Base-by-base conservation (phyloP, 1,140 invertebrate genomes). In the Ostrea denselamellosa region DNA sequence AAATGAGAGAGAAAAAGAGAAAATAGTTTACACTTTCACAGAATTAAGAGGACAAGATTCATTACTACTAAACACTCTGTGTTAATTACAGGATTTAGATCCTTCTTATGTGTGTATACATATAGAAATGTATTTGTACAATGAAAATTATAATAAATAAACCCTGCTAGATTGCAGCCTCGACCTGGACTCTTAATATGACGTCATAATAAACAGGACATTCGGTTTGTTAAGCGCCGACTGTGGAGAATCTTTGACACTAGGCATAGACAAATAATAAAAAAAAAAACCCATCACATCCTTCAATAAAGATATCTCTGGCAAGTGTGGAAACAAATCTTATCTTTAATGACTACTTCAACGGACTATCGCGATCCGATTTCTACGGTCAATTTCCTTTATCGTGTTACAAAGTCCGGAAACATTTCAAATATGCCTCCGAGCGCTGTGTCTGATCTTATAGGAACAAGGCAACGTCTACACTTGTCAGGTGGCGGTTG, bases 371-470 rank as follows among this genome's bases (percentile, higher is more conserved):
- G 56, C 25, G 22, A 44, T 9, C 68, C 14, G 22, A 77, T 14
- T 77, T 28, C 28, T 17, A 28, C 25, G 68, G 25, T 25, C 68
- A 77, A 77, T 77, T 77, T 77, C 22, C 68, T 14, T 5, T 14
- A 25, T 77, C 68, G 14, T 14, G 68, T 77, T 77, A 34, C 68
- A 12, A 34, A 17, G 22, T 77, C 28, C 17, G 56, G 56, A 62
- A 62, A 62, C 56, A 62, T 62, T 77, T 71, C 62, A 62, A n/a
- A n/a, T 65, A 85, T 84, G 34, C 34, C 83, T 17, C 25, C 51
- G 19, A n/a, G 25, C 65, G 28, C 53, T 51, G 56, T 52, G 28
- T 65, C 34, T 85, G 28, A 19, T 68, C 71, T 87, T 82, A 65
- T 52, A 58, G 17, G 14, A 62, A 62, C 17, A 62, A 62, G 56